phyloP scores from a whole-genome alignment of 2,797 vertebrate species.

The Tympanoctomys barrerae region DNA sequence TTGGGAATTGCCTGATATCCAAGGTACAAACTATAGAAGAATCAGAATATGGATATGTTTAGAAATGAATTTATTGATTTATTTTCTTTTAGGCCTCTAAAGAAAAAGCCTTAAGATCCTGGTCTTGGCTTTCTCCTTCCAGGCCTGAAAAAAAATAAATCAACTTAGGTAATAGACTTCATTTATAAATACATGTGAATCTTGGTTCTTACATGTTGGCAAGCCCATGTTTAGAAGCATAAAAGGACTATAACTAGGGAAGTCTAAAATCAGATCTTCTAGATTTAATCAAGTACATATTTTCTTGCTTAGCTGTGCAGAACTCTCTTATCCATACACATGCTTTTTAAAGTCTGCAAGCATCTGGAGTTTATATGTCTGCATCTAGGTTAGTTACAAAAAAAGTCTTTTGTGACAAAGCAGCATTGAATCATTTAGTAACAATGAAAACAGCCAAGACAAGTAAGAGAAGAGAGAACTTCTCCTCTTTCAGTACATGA shows the following conservation, averaged over 20 bases:
- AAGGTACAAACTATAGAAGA: conserved; percentile 47
- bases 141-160: conserved; percentile 69
- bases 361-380: conserved; percentile 82
- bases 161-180: conserved; percentile 67
- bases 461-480: conserved; percentile 62
- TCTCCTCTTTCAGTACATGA: conserved; percentile 33
- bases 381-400: conserved; percentile 72
- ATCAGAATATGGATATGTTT: conserved; percentile 47
- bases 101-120: conserved; percentile 56
- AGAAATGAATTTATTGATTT: conserved; percentile 67
- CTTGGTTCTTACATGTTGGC: conserved; percentile 66
- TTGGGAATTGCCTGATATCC: conserved; percentile 41
- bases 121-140: conserved; percentile 66
- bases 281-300: conserved; percentile 78
- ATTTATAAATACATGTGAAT: conserved; percentile 68
- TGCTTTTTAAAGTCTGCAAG: conserved; percentile 77
- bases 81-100: conserved; percentile 74
- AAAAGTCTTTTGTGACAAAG: conserved; percentile 75
- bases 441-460: conserved; percentile 61
- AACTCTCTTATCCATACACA: conserved; percentile 66
- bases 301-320: conserved; percentile 75
- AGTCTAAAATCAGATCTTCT: conserved; percentile 77
- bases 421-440: conserved; percentile 70
- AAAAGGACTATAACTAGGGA: conserved; percentile 68
- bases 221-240: conserved; percentile 67